phyloP scores from a whole-genome alignment of 2,888 invertebrate genomes.

The Drosophila infuscata region DNA sequence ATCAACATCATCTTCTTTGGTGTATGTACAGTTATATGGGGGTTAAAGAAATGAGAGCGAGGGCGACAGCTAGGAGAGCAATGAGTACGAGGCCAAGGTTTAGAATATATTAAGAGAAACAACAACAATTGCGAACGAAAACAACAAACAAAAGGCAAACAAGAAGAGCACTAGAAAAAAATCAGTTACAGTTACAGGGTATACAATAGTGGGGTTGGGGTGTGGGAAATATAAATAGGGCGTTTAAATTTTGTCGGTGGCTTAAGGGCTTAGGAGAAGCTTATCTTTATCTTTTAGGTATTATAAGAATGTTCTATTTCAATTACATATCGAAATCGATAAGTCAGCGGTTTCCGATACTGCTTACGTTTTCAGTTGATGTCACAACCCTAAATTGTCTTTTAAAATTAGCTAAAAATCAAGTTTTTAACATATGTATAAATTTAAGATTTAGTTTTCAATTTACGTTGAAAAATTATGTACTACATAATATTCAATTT shows the following conservation, averaged over 20 bases:
- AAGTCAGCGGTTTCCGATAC: background rate
- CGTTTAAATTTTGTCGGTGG: conserved; percentile 25
- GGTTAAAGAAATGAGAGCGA: conserved; percentile 28
- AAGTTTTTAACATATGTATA: background rate
- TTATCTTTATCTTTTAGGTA: background rate
- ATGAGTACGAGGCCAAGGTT: conserved; percentile 21
- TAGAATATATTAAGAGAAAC: conserved; percentile 4
- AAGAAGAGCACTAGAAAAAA: conserved; percentile 19
- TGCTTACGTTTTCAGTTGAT: background rate
- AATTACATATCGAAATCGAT: background rate
- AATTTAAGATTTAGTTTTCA: background rate
- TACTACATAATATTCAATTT: background rate
- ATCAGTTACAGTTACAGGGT: conserved; percentile 35
- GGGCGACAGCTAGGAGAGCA: conserved; percentile 17
- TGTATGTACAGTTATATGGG: conserved; percentile 43
- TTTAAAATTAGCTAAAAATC: background rate
- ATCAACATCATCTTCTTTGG: background rate
- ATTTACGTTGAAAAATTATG: background rate
- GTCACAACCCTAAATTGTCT: background rate
- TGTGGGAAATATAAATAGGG: conserved; percentile 21
- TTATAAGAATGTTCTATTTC: background rate
- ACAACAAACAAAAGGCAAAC: conserved; percentile 24
- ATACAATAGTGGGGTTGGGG: conserved; percentile 13
- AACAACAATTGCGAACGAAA: conserved; percentile 33
- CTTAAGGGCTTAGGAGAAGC: background rate